These are phyloP conservation scores for Cladopsammia gracilis DNA, from an alignment of 64 coral and sea anemone species.

Conservation along the genomic window DNA sequence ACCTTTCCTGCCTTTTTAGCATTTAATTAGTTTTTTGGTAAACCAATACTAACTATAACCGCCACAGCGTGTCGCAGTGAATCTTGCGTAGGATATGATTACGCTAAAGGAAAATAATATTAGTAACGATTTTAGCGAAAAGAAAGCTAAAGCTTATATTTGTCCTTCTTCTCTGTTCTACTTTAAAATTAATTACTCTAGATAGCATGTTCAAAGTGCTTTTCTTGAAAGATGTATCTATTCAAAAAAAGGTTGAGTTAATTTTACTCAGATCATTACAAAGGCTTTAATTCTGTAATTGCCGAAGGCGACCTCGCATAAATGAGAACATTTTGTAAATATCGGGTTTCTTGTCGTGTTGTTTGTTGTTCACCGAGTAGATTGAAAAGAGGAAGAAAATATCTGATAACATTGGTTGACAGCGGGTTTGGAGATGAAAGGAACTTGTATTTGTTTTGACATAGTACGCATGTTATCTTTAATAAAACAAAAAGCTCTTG, in stretches of 20 bases:
- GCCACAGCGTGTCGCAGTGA: background rate
- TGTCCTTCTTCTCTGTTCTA: background rate
- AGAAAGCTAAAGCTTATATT: background rate
- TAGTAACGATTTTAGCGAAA: too few species aligned
- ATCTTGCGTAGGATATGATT: too few species aligned
- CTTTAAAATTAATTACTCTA: background rate
- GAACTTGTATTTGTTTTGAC: constrained; percentile 10
- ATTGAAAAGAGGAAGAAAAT: background rate
- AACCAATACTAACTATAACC: background rate
- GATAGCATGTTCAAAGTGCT: too few species aligned
- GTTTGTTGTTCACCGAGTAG: background rate
- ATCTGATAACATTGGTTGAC: background rate
- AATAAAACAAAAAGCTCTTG: background rate
- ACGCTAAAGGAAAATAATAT: too few species aligned
- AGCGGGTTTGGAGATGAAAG: background rate
- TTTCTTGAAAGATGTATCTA: too few species aligned
- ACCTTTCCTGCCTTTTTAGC: background rate
- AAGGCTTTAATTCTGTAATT: too few species aligned
- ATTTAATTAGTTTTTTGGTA: background rate
- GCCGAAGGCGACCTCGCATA: too few species aligned
- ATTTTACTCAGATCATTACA: too few species aligned
- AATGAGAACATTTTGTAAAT: background rate
- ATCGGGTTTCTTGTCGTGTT: background rate
- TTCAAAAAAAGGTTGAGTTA: too few species aligned
- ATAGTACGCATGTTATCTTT: background rate